A percentile compares a stretch with the other conserved stretches of the same genome.
Evolutionary conservation across 2,888 invertebrate species (phyloP).

Genomic region (Liodrosophila aerea): DNA sequence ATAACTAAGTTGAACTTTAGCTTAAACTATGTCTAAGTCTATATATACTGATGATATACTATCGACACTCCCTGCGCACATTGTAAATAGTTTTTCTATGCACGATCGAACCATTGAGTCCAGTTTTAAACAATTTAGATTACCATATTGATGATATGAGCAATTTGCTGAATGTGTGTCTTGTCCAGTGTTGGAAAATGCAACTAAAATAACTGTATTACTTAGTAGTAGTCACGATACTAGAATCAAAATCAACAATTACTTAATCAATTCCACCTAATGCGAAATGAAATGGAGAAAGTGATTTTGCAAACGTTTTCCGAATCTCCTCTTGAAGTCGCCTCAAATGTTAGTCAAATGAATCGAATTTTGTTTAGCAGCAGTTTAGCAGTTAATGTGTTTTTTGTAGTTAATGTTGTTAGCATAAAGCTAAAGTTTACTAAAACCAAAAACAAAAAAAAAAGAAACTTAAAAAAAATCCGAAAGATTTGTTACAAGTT

Average conservation of each 20-base stretch:
- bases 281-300: neutral
- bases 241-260: constrained; percentile 2
- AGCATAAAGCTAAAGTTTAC: constrained; percentile 18
- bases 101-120: constrained; percentile 48
- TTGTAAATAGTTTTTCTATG: constrained; percentile 69
- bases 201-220: constrained; percentile 47
- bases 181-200: constrained; percentile 72
- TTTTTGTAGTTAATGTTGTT: constrained; percentile 54
- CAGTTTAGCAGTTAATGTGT: constrained; percentile 53
- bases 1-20: constrained; percentile 51
- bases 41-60: no score
- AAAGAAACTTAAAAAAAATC: neutral
- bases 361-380: constrained; percentile 62
- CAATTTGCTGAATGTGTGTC: constrained; percentile 76
- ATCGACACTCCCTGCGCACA: constrained; percentile 36
- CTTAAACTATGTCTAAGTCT: neutral
- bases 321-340: constrained; percentile 17
- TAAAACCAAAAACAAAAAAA: constrained; percentile 6
- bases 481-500: constrained; percentile 47
- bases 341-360: constrained; percentile 31
- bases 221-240: constrained; percentile 13
- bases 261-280: neutral
- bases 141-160: constrained; percentile 59
- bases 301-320: constrained; percentile 22
- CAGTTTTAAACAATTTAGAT: constrained; percentile 40